These are phyloP conservation scores for Aleiodes alternator DNA, from an alignment of 2,888 invertebrate genomes.

Conservation along the genomic window DNA sequence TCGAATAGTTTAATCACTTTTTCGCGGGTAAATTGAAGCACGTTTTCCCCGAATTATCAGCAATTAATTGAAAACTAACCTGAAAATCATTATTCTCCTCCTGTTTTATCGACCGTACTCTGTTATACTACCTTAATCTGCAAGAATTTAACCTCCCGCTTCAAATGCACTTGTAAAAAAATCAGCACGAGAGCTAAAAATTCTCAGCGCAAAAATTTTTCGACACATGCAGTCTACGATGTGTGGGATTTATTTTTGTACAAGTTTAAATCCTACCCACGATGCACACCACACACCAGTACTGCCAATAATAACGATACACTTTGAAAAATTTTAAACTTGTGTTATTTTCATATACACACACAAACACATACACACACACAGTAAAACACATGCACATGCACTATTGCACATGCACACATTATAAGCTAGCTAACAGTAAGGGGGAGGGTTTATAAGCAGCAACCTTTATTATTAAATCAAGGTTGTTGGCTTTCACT, in stretches of 20 bases:
- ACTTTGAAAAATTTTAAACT: neutral
- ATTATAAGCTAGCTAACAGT: neutral
- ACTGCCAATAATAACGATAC: constrained; percentile 30
- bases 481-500: constrained; percentile 71
- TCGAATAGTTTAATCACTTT: too few relatives aligned
- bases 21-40: too few relatives aligned
- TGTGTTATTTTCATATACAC: too few relatives aligned
- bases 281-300: constrained; percentile 10
- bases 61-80: too few relatives aligned
- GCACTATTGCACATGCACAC: neutral
- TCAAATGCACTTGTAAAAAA: neutral
- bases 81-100: too few relatives aligned
- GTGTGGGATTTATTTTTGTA: constrained; percentile 1
- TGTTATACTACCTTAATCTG: too few relatives aligned
- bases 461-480: constrained; percentile 71
- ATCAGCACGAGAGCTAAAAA: constrained; percentile 18
- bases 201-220: neutral
- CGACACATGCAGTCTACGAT: neutral
- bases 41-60: too few relatives aligned
- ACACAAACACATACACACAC: too few relatives aligned
- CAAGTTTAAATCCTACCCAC: constrained; percentile 13
- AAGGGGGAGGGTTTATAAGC: constrained; percentile 43
- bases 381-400: too few relatives aligned
- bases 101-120: too few relatives aligned
- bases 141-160: too few relatives aligned